Evolutionary conservation across 2,797 vertebrate species (phyloP).

Genomic region (Typhlichthys eigenmanni): DNA sequence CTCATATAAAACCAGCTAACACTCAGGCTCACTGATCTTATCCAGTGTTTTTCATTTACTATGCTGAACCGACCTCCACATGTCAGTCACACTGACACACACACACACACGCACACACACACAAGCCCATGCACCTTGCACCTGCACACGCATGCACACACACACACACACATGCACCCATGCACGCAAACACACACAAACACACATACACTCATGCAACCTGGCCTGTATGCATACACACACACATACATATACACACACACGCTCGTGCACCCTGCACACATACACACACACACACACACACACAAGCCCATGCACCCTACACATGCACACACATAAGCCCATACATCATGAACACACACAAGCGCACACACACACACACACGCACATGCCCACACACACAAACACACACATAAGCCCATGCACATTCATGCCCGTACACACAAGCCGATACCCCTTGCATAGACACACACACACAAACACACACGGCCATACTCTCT

Average conservation of each 20-base stretch:
- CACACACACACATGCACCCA: neutral
- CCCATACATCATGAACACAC: neutral
- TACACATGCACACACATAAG: neutral
- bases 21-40: slow-evolving; percentile 55
- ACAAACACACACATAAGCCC: too few species aligned
- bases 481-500: slow-evolving; percentile 6
- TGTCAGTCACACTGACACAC: neutral
- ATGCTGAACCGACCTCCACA: slow-evolving; percentile 49
- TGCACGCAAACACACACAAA: neutral
- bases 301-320: neutral
- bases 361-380: too few species aligned
- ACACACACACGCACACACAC: neutral
- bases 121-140: too few species aligned
- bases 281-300: too few species aligned
- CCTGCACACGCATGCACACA: too few species aligned
- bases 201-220: too few species aligned
- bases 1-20: slow-evolving; percentile 45
- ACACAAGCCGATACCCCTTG: slow-evolving; percentile 8
- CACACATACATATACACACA: too few species aligned
- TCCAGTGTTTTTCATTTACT: slow-evolving; percentile 64
- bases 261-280: too few species aligned
- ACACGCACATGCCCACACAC: too few species aligned
- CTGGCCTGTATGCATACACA: neutral
- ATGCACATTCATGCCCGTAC: slow-evolving; percentile 6
- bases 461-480: too few species aligned